phyloP scores from a whole-genome alignment of 2,113 vertebrate genomes.

The Delphinus delphis region DNA sequence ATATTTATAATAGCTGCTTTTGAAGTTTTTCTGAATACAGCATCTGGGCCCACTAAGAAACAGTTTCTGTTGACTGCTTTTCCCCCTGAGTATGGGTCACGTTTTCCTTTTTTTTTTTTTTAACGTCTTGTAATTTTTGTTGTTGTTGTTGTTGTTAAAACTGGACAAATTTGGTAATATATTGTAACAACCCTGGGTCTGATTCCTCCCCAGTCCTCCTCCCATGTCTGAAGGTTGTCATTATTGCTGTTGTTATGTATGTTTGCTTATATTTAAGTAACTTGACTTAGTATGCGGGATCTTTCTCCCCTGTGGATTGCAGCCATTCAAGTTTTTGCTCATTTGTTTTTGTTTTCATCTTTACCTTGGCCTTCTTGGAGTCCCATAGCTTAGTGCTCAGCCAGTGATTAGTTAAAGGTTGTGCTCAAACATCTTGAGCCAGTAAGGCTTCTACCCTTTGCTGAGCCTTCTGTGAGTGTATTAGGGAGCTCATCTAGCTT shows the following conservation, averaged over 20 bases:
- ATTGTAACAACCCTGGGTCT: not conserved
- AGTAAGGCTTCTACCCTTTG: not conserved
- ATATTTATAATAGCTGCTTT: constrained; percentile 5
- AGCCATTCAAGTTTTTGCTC: not conserved
- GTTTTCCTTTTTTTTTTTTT: constrained; percentile 2
- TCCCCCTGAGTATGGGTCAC: not conserved
- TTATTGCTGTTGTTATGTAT: not conserved
- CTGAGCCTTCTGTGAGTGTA: not conserved
- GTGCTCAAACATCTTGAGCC: not conserved
- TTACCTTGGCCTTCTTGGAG: not conserved
- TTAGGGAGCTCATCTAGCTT: not conserved
- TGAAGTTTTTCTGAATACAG: not conserved
- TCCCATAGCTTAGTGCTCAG: not conserved
- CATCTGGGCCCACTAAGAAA: not conserved
- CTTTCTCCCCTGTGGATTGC: not conserved
- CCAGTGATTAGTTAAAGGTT: not conserved
- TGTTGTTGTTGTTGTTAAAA: constrained; percentile 3
- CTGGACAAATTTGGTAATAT: not conserved
- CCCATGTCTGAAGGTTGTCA: not conserved
- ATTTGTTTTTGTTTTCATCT: not conserved
- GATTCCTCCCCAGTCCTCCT: not conserved
- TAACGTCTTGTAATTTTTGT: not conserved
- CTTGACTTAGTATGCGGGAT: not conserved
- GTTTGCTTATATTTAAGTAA: constrained; percentile 40
- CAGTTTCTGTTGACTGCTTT: not conserved